phyloP scores from a whole-genome alignment of 1,140 invertebrate species.

The Tetragonula clypearis region DNA sequence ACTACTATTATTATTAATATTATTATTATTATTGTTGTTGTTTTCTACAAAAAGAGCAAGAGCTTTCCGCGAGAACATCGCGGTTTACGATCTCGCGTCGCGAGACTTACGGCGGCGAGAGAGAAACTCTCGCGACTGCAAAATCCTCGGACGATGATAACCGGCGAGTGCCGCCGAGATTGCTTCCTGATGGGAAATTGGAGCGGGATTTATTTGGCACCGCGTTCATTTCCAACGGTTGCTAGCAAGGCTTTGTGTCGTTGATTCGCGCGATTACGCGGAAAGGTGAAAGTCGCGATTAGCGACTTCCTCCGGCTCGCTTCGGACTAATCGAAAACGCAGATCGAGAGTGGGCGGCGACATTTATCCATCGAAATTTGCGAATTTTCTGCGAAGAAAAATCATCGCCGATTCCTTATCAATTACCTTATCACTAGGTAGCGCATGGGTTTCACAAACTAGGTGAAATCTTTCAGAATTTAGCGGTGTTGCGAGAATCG shows the following conservation, averaged over 20 bases:
- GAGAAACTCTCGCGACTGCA: not conserved
- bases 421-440: not conserved
- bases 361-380: not conserved
- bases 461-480: not conserved
- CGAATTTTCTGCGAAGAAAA: not conserved
- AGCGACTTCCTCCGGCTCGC: not conserved
- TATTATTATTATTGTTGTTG: too few relatives aligned
- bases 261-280: constrained; percentile 11
- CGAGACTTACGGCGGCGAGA: too few relatives aligned
- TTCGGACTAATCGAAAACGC: not conserved
- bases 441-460: not conserved
- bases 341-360: not conserved
- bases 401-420: not conserved
- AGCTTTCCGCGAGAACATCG: too few relatives aligned
- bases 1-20: too few relatives aligned
- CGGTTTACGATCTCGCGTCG: not conserved
- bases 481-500: not conserved
- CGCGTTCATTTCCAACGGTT: not conserved
- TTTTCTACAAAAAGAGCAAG: too few relatives aligned
- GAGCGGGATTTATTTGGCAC: not conserved
- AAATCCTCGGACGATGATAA: not conserved
- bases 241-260: not conserved
- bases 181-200: not conserved
- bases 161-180: not conserved
- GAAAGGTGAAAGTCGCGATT: constrained; percentile 24